Percentiles rank a stretch among this genome's conserved stretches.
These are phyloP conservation scores for Callipepla squamata DNA, from an alignment of 2,113 vertebrate genomes.

Conservation along the genomic window DNA sequence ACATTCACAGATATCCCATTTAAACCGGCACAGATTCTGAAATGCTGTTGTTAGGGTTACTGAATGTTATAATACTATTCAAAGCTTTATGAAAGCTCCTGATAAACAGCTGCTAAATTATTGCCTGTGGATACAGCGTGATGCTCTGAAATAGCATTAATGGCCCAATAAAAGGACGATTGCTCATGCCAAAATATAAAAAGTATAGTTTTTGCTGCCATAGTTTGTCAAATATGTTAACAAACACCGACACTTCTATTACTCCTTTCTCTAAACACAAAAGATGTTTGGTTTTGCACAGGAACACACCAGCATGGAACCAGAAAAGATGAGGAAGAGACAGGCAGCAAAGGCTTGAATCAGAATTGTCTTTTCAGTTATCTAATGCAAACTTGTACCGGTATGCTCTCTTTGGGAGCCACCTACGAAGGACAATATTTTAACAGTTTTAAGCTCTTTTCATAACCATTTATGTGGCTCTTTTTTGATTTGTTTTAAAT, in stretches of 20 bases:
- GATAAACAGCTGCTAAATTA: slow-evolving; percentile 78
- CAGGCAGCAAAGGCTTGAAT: not conserved
- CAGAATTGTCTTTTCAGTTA: rapidly evolving
- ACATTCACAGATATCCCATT: slow-evolving; percentile 75
- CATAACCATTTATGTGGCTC: rapidly evolving
- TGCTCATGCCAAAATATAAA: slow-evolving; percentile 70
- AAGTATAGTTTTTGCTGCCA: slow-evolving; percentile 57
- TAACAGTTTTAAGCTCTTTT: not conserved
- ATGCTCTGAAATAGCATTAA: slow-evolving; percentile 72
- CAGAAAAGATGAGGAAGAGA: not conserved
- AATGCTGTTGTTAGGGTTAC: slow-evolving; percentile 70
- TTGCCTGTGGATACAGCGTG: slow-evolving; percentile 46
- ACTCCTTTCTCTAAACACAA: slow-evolving; percentile 28
- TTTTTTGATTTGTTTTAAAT: not conserved
- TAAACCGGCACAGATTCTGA: slow-evolving; percentile 69
- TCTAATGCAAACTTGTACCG: not conserved
- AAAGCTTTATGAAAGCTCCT: slow-evolving; percentile 70
- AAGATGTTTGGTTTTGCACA: slow-evolving; percentile 43
- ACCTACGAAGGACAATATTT: not conserved
- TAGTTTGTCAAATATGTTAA: slow-evolving; percentile 71
- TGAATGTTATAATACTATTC: slow-evolving; percentile 65
- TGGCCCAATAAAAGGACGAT: slow-evolving; percentile 68
- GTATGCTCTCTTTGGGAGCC: not conserved
- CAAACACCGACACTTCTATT: slow-evolving; percentile 53
- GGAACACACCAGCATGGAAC: not conserved